Base-by-base conservation (phyloP, 2,797 vertebrate species). In the Triplophysa bombifrons region DNA sequence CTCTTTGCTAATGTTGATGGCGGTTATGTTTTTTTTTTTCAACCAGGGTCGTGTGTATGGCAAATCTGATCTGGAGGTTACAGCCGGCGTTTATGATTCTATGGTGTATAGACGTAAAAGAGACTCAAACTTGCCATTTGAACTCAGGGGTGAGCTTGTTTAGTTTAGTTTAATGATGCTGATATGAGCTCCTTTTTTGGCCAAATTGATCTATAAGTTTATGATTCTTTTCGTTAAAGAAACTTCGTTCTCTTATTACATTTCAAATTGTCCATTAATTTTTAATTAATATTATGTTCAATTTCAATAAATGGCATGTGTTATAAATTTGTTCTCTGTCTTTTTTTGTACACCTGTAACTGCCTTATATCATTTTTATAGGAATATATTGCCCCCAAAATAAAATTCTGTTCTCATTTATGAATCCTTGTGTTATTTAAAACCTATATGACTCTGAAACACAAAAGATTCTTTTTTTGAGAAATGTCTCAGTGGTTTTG, bases 71-170 rank as follows among this genome's bases (percentile, higher is more conserved):
- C 81, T 81, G 50, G 80, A 88, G 44, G 80, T 84, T 17, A 20
- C 67, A 6, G 78, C 71, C 34, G 27, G 82, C 72, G 82, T 87
- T 74, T 91, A 91, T 13, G 89, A 90, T 69, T 83, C 77, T 4
- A 85, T 86, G 71, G 74, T 86, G 0, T 3, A 78, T 51, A 89
- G 63, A 0, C 72, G 48, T 19, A 58, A 73, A 77, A 90, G 79
- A 22, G 55, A 90, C 41, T 80, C 88, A 13, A 87, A 90, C 67
- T 81, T 96, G 81, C 95, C 93, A 11, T 96, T 96, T 89, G 94
- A 96, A 83, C 89, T 95, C 22, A 90, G 86, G 79, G 94, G 95
- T 51, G 92, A 96, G 80, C 86, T 96, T 76, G 95, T 96, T 66
- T 96, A 93, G 72, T 65, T 38, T 50, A 8, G 10, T 8, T 38